Evolutionary conservation across 64 coral and sea anemone species (phyloP), one percentile per base, ranked within the genome.

Genomic region (Stichodactyla helianthus): DNA sequence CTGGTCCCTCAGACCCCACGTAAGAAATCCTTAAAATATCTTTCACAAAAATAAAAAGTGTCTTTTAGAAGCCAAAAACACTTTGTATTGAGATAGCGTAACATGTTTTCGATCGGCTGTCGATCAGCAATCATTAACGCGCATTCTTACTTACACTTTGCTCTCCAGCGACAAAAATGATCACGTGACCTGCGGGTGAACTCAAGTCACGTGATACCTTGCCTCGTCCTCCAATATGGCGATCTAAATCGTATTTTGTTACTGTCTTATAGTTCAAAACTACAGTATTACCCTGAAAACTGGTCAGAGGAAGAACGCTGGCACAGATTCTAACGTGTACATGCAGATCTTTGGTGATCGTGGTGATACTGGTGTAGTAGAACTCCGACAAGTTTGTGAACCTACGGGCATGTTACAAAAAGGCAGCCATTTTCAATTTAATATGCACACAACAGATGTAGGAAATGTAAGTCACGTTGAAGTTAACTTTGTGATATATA

Each of bases 311-410:
- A 89, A 89, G 77, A 92, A 98, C 52, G 96, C 93, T 0, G 93
- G 88, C 52, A 98, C 96, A 51, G 89, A 95, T 8, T 94, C 96
- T 9, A 94, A 92, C 10, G 90, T 94, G 35, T 98, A 98, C 88
- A 51, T 98, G 20, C 96, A 98, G 57, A 82, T 98, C 79, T 98
- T 93, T 83, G 96, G 96, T 44, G 96, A 98, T 54, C 89, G 88
- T 78, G 96, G 93, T 5, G 90, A 98, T 74, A 98, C 96, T 1
- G 96, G 96, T 16, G 85, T 98, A 59, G 91, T 98, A 15, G 96
- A 98, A 71, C 59, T 98, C 12, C 89, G 91, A 83, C 94, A 95
- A 86, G 85, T 95, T n/a, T 95, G 94, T 79, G 94, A 95, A 67
- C 84, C 94, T 6, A 92, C 91, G 19, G 91, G 90, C 55, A 92